Base-by-base conservation (phyloP, 1,140 invertebrate species). In the Sinonovacula constricta region DNA sequence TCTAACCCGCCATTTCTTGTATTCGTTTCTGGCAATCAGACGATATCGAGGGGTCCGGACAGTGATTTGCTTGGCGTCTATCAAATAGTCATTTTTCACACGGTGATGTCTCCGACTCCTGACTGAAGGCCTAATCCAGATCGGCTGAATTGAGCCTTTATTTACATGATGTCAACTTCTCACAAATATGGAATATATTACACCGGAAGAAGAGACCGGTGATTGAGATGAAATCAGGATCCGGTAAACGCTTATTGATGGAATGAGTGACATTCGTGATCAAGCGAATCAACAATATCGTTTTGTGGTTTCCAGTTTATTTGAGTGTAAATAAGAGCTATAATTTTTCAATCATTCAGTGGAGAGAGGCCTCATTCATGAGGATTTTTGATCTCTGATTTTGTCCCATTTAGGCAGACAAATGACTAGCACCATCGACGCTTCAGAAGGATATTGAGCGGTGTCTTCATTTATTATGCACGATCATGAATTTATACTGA, bases 101-200 rank as follows among this genome's bases (percentile, higher is more conserved):
- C 28, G n/a, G 28, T 45, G 28, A 36, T 59, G 45, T 24, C 59
- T 70, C 34, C 68, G 53, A 70, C 53, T 70, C n/a, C 59, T 70
- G 68, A 70, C 59, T 53, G 56, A 33, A 34, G 39, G 24, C 3
- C 53, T 70, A 70, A 70, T 70, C 68, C 53, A 12, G 18, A 4
- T 18, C 33, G 68, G 59, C 68, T 45, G 53, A 56, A 56, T 60
- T 36, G 33, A 14, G 51, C 68, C 56, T 59, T 59, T 76, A 76
- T 76, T 76, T 76, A 76, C 72, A 54, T 67, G 45, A 76, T 65
- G 72, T 76, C 72, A 76, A 57, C 33, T 56, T 54, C 22, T 45
- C n/a, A 67, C 72, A 76, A 76, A 76, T 76, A 76, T 76, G 62
- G 63, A 66, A 76, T 76, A 76, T 76, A 66, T 76, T 76, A 76